These are phyloP conservation scores for Dicranocentrus wangi DNA, from an alignment of 2,888 invertebrate genomes.

Conservation along the genomic window DNA sequence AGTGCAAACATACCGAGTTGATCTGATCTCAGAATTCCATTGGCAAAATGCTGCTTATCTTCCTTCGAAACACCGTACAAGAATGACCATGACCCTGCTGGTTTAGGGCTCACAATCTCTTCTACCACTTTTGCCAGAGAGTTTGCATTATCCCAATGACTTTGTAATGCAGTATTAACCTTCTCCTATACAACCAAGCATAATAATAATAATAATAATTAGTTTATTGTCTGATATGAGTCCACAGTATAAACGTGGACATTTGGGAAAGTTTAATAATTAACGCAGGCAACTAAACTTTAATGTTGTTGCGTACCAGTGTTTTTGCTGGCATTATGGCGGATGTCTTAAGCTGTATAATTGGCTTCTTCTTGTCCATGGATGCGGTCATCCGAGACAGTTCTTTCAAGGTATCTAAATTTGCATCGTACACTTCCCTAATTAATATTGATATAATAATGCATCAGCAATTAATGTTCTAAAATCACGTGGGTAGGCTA, in stretches of 20 bases:
- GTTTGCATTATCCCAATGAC: slow-evolving; percentile 21
- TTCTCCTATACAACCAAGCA: slow-evolving; percentile 25
- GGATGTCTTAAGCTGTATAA: slow-evolving; percentile 74
- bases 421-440: slow-evolving; percentile 73
- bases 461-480: neutral
- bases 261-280: too few relatives aligned
- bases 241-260: too few relatives aligned
- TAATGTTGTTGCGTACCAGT: slow-evolving; percentile 73
- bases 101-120: slow-evolving; percentile 35
- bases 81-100: slow-evolving; percentile 46
- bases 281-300: too few relatives aligned
- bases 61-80: slow-evolving; percentile 34
- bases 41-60: slow-evolving; percentile 61
- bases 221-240: too few relatives aligned
- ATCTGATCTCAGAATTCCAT: slow-evolving; percentile 70
- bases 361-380: slow-evolving; percentile 71
- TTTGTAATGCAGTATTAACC: neutral
- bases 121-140: slow-evolving; percentile 57
- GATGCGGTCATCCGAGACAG: slow-evolving; percentile 72
- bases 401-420: slow-evolving; percentile 72
- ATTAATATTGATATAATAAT: slow-evolving; percentile 8
- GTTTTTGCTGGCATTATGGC: slow-evolving; percentile 75
- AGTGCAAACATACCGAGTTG: slow-evolving; percentile 59
- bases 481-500: neutral
- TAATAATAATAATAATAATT: slow-evolving; percentile 1